Evolutionary conservation across 2,888 invertebrate genomes (phyloP).

Genomic region (Digitonthophagus gazella): DNA sequence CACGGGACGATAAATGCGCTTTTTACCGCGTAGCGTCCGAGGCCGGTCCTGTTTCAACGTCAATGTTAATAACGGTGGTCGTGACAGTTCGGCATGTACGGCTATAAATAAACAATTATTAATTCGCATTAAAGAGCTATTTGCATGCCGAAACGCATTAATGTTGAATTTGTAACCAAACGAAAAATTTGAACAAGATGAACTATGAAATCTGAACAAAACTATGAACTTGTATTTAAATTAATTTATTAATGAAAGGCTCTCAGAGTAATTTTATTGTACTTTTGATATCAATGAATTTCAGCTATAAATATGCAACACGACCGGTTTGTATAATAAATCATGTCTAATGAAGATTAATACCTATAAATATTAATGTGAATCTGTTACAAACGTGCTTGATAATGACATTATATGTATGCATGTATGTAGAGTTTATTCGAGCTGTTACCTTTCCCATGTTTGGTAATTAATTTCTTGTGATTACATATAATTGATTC

Average conservation of each 20-base stretch:
- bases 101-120: background rate
- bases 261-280: too few species aligned
- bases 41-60: background rate
- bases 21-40: background rate
- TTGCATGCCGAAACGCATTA: background rate
- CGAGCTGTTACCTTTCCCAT: background rate
- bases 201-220: too few species aligned
- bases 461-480: background rate
- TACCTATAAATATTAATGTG: background rate
- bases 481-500: too few species aligned
- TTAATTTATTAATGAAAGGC: too few species aligned
- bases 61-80: background rate
- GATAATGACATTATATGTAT: background rate
- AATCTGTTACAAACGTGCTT: background rate
- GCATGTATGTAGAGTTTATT: background rate
- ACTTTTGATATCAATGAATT: too few species aligned
- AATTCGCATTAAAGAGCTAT: background rate
- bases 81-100: background rate
- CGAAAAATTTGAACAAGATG: too few species aligned
- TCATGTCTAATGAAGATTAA: background rate
- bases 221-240: too few species aligned
- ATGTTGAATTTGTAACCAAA: too few species aligned
- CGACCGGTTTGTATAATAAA: background rate
- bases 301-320: too few species aligned
- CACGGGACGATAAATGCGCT: background rate